A percentile compares a stretch with the other conserved stretches of the same genome.
These are phyloP conservation scores for Regulus satrapa DNA, from an alignment of 2,113 vertebrate species.

Conservation along the genomic window DNA sequence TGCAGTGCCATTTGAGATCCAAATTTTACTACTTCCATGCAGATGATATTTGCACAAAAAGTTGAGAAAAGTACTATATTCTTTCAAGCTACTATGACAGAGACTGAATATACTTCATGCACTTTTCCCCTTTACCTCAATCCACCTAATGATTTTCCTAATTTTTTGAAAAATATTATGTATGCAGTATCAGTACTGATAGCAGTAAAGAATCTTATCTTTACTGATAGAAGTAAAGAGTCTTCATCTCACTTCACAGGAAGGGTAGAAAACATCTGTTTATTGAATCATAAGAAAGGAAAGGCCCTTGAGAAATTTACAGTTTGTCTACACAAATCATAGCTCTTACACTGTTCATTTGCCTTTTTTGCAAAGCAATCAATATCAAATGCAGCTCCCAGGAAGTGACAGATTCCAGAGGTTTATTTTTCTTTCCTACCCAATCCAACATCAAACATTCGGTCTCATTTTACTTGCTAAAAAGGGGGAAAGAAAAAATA, in stretches of 20 bases:
- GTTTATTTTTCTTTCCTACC: neutral
- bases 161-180: neutral
- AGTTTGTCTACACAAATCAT: neutral
- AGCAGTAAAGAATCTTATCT: no score
- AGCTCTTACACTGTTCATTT: neutral
- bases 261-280: neutral
- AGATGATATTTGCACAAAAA: neutral
- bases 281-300: neutral
- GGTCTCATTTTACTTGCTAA: constrained; percentile 59
- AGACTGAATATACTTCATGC: neutral
- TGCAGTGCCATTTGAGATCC: neutral
- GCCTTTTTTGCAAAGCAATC: neutral
- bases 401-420: neutral
- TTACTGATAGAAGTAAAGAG: neutral
- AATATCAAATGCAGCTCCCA: neutral
- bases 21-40: neutral
- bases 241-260: neutral
- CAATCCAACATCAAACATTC: neutral
- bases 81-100: neutral
- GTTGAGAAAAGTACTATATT: neutral
- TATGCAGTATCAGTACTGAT: neutral
- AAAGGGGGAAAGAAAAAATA: neutral
- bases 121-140: neutral
- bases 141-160: neutral
- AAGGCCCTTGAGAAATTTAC: neutral